A percentile compares a stretch with the other conserved stretches of the same genome.
Conservation (phyloP, 2,888 invertebrate species). For the Agrypnus murinus region DNA sequence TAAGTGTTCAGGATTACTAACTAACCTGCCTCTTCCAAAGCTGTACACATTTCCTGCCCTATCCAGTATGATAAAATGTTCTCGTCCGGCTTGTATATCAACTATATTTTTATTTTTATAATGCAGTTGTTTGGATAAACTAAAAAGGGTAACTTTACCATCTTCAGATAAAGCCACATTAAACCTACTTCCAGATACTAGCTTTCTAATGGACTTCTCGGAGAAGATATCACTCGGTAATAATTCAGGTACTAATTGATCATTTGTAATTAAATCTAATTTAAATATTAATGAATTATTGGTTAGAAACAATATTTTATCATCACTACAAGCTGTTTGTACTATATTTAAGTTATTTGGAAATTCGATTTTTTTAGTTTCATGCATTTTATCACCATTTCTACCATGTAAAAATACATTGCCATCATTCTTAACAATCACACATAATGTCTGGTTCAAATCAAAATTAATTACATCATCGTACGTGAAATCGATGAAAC, state of each 20-base stretch:
- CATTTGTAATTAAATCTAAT: constrained; percentile 55
- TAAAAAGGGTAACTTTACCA: constrained; percentile 75
- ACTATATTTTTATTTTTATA: constrained; percentile 75
- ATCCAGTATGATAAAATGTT: constrained; percentile 85
- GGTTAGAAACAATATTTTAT: constrained; percentile 60
- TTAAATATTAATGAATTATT: constrained; percentile 60
- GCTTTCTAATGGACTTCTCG: constrained; percentile 66
- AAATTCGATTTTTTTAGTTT: constrained; percentile 18
- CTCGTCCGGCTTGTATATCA: constrained; percentile 85
- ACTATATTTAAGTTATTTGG: constrained; percentile 35
- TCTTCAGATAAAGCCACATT: constrained; percentile 70
- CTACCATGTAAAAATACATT: constrained; percentile 46
- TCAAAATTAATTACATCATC: constrained; percentile 58
- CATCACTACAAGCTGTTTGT: constrained; percentile 60
- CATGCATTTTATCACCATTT: constrained; percentile 44
- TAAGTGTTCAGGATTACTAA: too few relatives aligned
- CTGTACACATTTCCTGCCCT: constrained; percentile 83
- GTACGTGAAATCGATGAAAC: constrained; percentile 58
- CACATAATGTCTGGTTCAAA: constrained; percentile 59
- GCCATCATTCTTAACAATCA: constrained; percentile 51
- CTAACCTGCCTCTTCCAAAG: constrained; percentile 89
- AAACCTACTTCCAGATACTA: constrained; percentile 72
- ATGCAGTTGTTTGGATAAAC: constrained; percentile 76
- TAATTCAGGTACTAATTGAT: constrained; percentile 48
- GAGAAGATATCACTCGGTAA: constrained; percentile 52